phyloP scores from a whole-genome alignment of 92 coral and sea anemone species.

The Paramuricea clavata region DNA sequence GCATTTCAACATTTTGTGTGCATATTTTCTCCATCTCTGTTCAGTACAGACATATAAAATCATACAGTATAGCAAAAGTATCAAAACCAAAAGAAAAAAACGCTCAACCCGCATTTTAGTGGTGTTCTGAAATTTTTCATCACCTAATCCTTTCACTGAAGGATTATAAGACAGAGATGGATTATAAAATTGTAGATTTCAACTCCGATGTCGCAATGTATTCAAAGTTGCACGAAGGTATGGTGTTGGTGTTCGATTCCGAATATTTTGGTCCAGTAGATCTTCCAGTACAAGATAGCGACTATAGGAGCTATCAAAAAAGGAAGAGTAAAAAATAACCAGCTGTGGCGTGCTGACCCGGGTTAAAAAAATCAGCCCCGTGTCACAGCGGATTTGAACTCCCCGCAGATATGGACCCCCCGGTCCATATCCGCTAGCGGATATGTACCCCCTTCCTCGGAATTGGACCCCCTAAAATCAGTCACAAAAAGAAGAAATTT shows the following conservation, averaged over 20 bases:
- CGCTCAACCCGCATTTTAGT: not conserved
- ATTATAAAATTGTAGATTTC: conserved; percentile 52
- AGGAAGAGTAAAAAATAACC: no score
- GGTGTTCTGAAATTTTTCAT: conserved; percentile 5
- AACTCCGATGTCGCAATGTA: conserved; percentile 55
- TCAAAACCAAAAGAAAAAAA: not conserved
- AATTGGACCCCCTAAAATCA: no score
- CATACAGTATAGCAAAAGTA: not conserved
- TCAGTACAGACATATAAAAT: not conserved
- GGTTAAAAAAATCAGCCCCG: no score
- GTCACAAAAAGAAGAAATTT: no score
- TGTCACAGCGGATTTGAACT: no score
- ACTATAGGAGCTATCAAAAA: no score
- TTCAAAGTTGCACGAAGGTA: conserved; percentile 20
- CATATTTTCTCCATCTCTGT: not conserved
- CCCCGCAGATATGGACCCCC: conserved; percentile 18
- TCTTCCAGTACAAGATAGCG: conserved; percentile 21
- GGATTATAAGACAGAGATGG: conserved; percentile 52
- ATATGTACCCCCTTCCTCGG: conserved; percentile 6
- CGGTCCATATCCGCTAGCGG: conserved; percentile 31
- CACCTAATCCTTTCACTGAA: conserved; percentile 15
- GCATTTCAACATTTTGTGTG: not conserved
- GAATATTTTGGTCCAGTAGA: conserved; percentile 64
- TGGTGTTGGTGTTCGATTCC: not conserved
- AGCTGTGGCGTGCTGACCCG: no score